These are phyloP conservation scores for Sarcophaga subvicina DNA, from an alignment of 2,888 invertebrate genomes.

Conservation along the genomic window DNA sequence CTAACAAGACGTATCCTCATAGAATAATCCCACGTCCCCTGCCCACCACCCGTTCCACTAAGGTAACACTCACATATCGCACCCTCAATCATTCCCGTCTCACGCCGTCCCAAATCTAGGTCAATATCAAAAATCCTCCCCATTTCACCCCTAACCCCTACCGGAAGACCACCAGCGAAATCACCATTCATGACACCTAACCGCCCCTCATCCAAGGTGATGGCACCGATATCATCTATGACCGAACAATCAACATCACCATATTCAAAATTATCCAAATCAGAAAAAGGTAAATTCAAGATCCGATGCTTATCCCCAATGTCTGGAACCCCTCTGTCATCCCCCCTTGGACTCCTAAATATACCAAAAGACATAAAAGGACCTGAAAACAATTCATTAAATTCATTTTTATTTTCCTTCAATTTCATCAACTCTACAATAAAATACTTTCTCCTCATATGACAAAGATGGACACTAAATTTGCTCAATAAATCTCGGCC, in stretches of 20 bases:
- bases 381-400: not conserved
- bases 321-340: not conserved
- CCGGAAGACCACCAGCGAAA: not conserved
- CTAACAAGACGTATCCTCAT: constrained; percentile 14
- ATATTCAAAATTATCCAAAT: too few relatives aligned
- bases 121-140: not conserved
- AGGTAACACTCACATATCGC: not conserved
- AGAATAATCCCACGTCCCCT: not conserved
- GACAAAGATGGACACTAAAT: constrained; percentile 20
- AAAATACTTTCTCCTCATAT: not conserved
- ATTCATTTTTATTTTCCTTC: not conserved
- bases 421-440: not conserved
- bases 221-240: not conserved
- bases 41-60: not conserved
- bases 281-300: not conserved
- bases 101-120: not conserved
- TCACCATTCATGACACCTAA: not conserved
- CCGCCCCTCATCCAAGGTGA: not conserved
- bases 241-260: too few relatives aligned
- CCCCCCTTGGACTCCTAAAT: not conserved
- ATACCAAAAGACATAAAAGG: constrained; percentile 17
- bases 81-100: not conserved
- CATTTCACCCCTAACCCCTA: not conserved
- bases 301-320: not conserved
- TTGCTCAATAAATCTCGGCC: constrained; percentile 13